Evolutionary conservation across 2,888 invertebrate species (phyloP), one percentile per base, ranked within the genome.

Genomic region (Mimumesa dahlbomi): DNA sequence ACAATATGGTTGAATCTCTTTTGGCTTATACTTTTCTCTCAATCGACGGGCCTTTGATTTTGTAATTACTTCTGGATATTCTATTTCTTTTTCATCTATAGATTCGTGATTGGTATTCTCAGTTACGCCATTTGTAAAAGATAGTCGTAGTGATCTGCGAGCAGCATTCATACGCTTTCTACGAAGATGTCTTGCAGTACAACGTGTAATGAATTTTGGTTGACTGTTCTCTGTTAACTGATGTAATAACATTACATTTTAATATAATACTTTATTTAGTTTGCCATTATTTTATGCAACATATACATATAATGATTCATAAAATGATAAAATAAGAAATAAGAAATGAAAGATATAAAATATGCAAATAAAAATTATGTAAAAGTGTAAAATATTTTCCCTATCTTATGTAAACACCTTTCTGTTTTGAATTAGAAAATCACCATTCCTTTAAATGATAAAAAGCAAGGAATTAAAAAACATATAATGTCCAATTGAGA

Each of bases 131-230:
- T 62, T 29, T 5, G 18, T 43, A 14, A 45, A 45, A 3, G 46
- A 25, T 48, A 65, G 52, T 21, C 52, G 56, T 19, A 59, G 76
- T 14, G 79, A 79, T 68, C 74, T 83, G 6, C 85, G 78, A 22
- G 87, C 87, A 48, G 82, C 81, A 38, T 80, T 77, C 59, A 87
- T 72, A 45, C 83, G 83, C 57, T 86, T 87, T 48, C 87, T 72
- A 36, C 88, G 82, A 22, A 86, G 72, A 72, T 87, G 87, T 53
- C 88, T 83, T 1, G 87, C 87, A 50, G 76, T 62, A 11, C 87
- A 84, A 21, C 84, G 82, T 21, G 74, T 73, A 4, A 46, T 34
- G 6, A 29, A 38, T 6, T 64, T 73, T 40, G 31, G 21, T 13
- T 58, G 75, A 34, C 59, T 52, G 16, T 52, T 31, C 16, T 73